Base-by-base conservation (phyloP, 2,797 vertebrate genomes). In the Enteromius paludinosus region DNA sequence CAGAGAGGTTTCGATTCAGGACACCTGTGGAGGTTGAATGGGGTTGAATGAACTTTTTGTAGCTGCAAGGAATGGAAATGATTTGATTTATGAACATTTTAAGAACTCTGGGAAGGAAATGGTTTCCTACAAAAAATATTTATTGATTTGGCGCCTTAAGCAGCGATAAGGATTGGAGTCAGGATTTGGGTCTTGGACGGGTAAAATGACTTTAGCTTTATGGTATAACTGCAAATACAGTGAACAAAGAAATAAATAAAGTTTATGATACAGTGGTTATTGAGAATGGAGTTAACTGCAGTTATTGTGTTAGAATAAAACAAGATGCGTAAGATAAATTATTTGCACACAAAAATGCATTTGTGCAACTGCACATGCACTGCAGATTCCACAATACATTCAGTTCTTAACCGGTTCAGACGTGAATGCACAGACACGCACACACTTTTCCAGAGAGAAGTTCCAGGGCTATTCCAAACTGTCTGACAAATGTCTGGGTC, bases 401-500 rank as follows among this genome's bases (percentile, higher is more conserved):
- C 66, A 2, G 43, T 54, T 81, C 79, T 47, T 23, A 72, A 72
- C 65, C 45, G 70, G 10, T 43, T 52, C 79, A 82, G 66, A 82
- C n/a, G 4, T 61, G 49, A 65, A 82, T 30, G 65, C 49, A 74
- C 70, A 78, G 52, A 77, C 81, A 77, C 70, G 61, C 30, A 56
- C 64, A 83, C 82, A 87, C 23, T 68, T 76, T 70, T 69, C 73
- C 78, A 89, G 54, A 59, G 70, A 84, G 80, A 86, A 66, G 76
- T 83, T 86, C 80, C 79, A 83, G 83, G 61, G 4, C 82, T 83
- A 85, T 90, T 92, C 89, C 89, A 88, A 85, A 85, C 65, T 38
- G 85, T 86, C 90, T 93, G 93, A 93, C 93, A 93, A 90, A 93
- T 79, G 93, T 95, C 94, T 90, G 87, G 85, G 84, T 88, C 84